Evolutionary conservation across 2,888 invertebrate species (phyloP).

Genomic region (Nemurella pictetii): DNA sequence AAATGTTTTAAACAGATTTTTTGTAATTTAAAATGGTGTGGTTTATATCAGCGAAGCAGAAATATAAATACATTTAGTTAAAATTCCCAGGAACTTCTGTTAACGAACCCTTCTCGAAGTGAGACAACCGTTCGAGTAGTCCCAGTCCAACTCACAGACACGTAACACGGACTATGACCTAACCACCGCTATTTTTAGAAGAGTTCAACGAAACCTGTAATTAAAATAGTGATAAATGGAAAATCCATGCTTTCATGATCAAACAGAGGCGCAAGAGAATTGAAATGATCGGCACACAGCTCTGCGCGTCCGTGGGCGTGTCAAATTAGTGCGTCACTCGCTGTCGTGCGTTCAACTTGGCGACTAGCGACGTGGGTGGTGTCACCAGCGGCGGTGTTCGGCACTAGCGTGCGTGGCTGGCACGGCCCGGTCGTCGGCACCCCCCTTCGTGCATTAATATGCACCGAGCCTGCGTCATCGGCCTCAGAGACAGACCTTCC

Average conservation of each 20-base stretch:
- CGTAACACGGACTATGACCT: too few species aligned
- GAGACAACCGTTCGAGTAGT: too few species aligned
- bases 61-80: too few species aligned
- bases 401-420: neutral
- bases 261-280: neutral
- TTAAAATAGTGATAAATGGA: neutral
- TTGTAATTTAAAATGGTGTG: too few species aligned
- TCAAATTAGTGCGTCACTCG: neutral
- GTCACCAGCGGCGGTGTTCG: neutral
- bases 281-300: neutral
- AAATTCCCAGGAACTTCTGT: too few species aligned
- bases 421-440: neutral
- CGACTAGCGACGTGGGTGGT: neutral
- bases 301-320: neutral
- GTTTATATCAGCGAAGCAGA: too few species aligned
- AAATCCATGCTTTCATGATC: neutral
- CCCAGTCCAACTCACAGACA: too few species aligned
- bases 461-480: too few species aligned
- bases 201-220: neutral
- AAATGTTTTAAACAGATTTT: too few species aligned
- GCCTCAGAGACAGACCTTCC: too few species aligned
- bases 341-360: neutral
- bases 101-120: too few species aligned
- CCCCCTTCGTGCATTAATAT: too few species aligned
- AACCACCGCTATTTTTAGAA: neutral